Base-by-base conservation (phyloP, 1,140 invertebrate species). In the Galleria mellonella region DNA sequence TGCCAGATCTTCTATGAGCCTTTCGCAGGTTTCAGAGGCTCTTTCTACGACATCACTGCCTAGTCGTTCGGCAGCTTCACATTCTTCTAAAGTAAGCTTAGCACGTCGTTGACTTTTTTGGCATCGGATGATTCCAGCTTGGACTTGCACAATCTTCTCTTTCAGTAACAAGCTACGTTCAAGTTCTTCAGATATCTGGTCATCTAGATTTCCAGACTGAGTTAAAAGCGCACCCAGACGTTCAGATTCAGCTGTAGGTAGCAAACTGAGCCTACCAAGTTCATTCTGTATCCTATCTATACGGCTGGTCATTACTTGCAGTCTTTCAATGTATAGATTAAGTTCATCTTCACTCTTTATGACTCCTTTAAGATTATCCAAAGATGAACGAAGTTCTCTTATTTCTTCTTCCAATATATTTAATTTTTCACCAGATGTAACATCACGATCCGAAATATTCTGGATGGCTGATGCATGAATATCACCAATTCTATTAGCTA, bases 311-410 rank as follows among this genome's bases (percentile, higher is more conserved):
- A 94, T 87, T 0, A 94, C 91, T 65, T 94, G 92, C 9, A 95
- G 75, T 39, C 93, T 85, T 72, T 95, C 92, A 12, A 94, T 90
- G 58, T 95, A 95, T 0, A 94, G 74, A 51, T 92, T 91, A 2
- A 96, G 82, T 67, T 95, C 93, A 51, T 95, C 93, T 54, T 94
- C 92, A 12, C 90, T 94, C 62, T 93, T 94, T 9, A 95, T 91
- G 0, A 94, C 90, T 0, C 93, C 92, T 64, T 92, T 91, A 37
- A 94, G 89, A 48, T 88, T 88, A 29, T 93, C 90, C 23, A 95
- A 78, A 10, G 90, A 88, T 4, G 86, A 62, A 43, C 90, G 88
- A 2, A 94, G 75, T 61, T 94, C 92, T 63, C 89, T 86, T 11
- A 96, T 56, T 72, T 95, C 93, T 51, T 90, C 88, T 65, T 94